A percentile compares a stretch with the other conserved stretches of the same genome.
phyloP scores from a whole-genome alignment of 2,797 vertebrate species.

The Spheniscus humboldti region DNA sequence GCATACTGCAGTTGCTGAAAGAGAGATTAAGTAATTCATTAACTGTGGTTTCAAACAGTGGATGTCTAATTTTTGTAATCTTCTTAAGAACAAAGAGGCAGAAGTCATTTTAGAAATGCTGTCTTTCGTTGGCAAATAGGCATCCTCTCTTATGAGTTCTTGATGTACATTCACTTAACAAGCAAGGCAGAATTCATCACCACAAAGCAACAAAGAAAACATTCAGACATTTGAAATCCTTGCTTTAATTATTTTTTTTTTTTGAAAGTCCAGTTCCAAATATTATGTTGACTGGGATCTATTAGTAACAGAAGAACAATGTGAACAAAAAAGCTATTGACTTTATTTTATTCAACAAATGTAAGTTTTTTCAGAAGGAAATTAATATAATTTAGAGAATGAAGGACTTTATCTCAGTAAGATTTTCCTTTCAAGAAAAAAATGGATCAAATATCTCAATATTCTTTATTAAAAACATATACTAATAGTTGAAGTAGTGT shows the following conservation, averaged over 20 bases:
- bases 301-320: background rate
- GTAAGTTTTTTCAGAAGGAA: background rate
- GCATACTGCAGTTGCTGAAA: background rate
- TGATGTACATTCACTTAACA: background rate
- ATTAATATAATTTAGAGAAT: background rate
- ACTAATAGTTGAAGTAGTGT: background rate
- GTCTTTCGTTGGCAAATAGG: background rate
- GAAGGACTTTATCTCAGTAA: background rate
- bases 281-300: background rate
- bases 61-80: conserved; percentile 20
- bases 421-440: background rate
- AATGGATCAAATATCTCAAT: background rate
- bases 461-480: background rate
- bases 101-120: background rate
- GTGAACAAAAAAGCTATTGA: background rate
- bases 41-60: conserved; percentile 3
- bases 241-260: background rate
- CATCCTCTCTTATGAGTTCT: background rate
- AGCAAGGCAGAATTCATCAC: background rate
- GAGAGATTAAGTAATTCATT: conserved; percentile 38
- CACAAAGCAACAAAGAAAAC: background rate
- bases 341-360: background rate
- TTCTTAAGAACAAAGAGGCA: background rate
- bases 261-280: background rate
- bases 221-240: background rate